phyloP scores from a whole-genome alignment of 1,140 invertebrate species.

The Marisa cornuarietis region DNA sequence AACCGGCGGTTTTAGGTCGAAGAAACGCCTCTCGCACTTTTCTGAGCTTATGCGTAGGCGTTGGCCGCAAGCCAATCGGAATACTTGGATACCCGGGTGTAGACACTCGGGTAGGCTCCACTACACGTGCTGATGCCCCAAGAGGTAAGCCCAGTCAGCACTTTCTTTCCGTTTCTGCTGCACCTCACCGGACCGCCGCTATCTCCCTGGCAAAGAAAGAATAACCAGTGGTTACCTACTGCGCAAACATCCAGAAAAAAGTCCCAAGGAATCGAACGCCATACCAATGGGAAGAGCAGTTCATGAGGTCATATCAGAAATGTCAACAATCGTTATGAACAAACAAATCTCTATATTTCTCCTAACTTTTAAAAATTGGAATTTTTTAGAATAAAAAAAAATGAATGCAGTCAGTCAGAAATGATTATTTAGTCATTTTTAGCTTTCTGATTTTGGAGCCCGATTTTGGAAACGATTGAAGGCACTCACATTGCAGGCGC shows the following conservation, averaged over 20 bases:
- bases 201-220: constrained; percentile 75
- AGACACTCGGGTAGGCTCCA: constrained; percentile 80
- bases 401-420: no score
- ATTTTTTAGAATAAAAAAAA: no score
- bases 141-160: constrained; percentile 87
- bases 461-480: background rate
- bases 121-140: constrained; percentile 90
- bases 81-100: constrained; percentile 85
- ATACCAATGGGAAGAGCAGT: no score
- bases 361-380: no score
- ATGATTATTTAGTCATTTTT: no score
- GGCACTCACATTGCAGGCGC: constrained; percentile 36
- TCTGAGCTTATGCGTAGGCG: background rate
- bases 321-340: no score
- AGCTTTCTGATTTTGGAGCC: background rate
- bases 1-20: no score
- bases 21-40: no score
- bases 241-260: no score
- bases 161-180: constrained; percentile 23
- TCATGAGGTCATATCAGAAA: no score
- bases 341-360: no score
- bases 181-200: constrained; percentile 89
- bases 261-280: no score
- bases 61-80: constrained; percentile 78
- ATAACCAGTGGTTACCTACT: background rate